Base-by-base conservation (phyloP, 2,797 vertebrate genomes). In the Masticophis lateralis region DNA sequence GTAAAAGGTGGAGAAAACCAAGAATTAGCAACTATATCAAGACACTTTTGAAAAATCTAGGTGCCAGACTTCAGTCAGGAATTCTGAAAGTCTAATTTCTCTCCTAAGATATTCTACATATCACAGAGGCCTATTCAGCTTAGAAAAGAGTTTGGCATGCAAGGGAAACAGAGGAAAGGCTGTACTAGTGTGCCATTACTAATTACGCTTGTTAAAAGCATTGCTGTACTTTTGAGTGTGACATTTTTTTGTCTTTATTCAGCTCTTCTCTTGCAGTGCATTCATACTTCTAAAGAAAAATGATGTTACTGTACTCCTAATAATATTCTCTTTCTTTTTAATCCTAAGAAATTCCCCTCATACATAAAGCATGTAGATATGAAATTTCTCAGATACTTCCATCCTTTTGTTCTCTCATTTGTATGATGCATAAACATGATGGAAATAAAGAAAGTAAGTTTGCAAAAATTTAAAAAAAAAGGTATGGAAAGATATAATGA, bases 201-300 rank as follows among this genome's bases (percentile, higher is more conserved):
- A 94, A 25, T 37, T 93, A 69, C 79, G 37, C 51, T 94, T 88
- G 87, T 43, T 91, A 91, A 53, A 92, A 90, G 28, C 83, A 90
- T 53, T 92, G 32, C 22, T 92, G 47, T 18, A 66, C 53, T 27
- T 79, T 95, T 25, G 59, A 61, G 87, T 94, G 91, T 93, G 56
- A 89, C 14, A 37, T 66, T 22, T 79, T 63, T 56, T 87, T 94
- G 43, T 83, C 56, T 66, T 91, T 92, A 74, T 79, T 86, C 79
- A 89, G 57, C 63, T 89, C 92, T 93, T 94, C 53, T 86, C 22
- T 92, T 92, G 51, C 53, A 89, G 18, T 57, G 92, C 90, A 28
- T 91, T 93, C n/a, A 61, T 95, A 92, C 59, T 90, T 93, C 90
- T 12, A n/a, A 14, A 89, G 87, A 66, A 95, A 95, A 93, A 25